Evolutionary conservation across 2,888 invertebrate species (phyloP).

Genomic region (Lasioglossum marginatum): DNA sequence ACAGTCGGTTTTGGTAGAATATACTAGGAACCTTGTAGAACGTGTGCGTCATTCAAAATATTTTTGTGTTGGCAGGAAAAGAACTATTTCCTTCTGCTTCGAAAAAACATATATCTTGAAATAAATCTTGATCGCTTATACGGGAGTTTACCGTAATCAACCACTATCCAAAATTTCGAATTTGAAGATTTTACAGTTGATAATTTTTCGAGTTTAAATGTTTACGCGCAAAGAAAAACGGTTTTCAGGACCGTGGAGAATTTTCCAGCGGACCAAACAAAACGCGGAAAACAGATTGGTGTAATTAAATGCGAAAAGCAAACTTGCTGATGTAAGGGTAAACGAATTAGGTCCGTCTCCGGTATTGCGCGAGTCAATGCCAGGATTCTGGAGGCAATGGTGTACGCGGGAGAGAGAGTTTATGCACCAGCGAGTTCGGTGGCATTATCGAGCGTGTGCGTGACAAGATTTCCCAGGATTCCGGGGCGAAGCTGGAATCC

Average conservation of each 20-base stretch:
- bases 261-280: background rate
- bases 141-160: too few relatives aligned
- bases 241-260: background rate
- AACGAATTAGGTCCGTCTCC: background rate
- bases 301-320: background rate
- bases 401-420: constrained; percentile 2
- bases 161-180: too few relatives aligned
- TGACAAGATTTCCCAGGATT: constrained; percentile 48
- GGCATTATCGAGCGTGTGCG: constrained; percentile 42
- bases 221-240: too few relatives aligned
- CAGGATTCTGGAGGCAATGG: constrained; percentile 11
- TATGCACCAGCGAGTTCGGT: constrained; percentile 19
- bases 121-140: too few relatives aligned
- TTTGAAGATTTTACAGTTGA: too few relatives aligned
- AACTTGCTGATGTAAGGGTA: background rate
- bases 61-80: background rate
- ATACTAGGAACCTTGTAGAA: background rate
- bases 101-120: too few relatives aligned
- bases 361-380: constrained; percentile 1
- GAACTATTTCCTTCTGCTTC: too few relatives aligned
- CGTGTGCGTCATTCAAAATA: background rate
- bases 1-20: background rate
- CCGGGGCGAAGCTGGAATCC: constrained; percentile 19
- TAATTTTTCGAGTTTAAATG: too few relatives aligned
- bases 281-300: background rate